phyloP scores from a whole-genome alignment of 2,888 invertebrate genomes.

The Camptogramma bilineatum region DNA sequence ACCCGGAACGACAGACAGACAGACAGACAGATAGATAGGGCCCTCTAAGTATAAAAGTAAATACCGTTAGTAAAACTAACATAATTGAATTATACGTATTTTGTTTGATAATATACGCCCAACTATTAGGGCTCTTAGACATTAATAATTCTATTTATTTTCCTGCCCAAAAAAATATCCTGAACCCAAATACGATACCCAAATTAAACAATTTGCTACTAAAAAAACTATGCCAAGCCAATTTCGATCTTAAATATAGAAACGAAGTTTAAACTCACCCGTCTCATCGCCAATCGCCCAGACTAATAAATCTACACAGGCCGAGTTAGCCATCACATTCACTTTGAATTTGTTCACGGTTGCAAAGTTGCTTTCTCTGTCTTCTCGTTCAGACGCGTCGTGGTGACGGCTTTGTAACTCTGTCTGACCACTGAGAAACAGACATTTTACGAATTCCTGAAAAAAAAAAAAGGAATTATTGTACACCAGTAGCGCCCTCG shows the following conservation, averaged over 20 bases:
- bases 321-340: constrained; percentile 98
- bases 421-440: constrained; percentile 97
- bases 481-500: too few relatives aligned
- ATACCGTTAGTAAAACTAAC: not conserved
- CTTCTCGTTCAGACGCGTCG: constrained; percentile 93
- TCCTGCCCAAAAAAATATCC: not conserved
- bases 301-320: constrained; percentile 98
- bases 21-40: too few relatives aligned
- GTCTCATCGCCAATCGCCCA: constrained; percentile 99
- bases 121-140: too few relatives aligned
- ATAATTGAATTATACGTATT: too few relatives aligned
- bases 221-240: not conserved
- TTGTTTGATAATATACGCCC: too few relatives aligned
- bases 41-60: not conserved
- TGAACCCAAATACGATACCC: too few relatives aligned
- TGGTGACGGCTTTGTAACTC: constrained; percentile 95
- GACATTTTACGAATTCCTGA: constrained; percentile 93
- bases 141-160: not conserved
- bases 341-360: constrained; percentile 96
- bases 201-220: not conserved
- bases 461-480: constrained; percentile 33
- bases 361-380: constrained; percentile 91
- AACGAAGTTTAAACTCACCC: constrained; percentile 83
- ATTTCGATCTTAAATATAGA: not conserved
- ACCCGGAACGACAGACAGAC: too few relatives aligned